These are phyloP conservation scores for Hippoglossus stenolepis DNA, from an alignment of 2,113 vertebrate species.

Conservation along the genomic window DNA sequence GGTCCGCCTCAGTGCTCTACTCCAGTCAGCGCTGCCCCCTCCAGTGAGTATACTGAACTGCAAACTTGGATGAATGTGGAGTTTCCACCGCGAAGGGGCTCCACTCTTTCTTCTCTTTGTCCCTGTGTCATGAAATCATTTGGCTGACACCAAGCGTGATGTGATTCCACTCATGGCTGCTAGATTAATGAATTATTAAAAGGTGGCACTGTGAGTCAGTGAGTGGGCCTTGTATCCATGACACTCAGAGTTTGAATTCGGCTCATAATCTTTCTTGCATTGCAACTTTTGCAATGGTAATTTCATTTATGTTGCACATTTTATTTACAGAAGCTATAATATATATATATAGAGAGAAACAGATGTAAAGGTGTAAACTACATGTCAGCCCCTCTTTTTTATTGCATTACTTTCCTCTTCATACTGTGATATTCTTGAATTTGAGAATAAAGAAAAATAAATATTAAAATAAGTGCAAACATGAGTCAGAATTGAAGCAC, in stretches of 20 bases:
- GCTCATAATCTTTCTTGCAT: neutral
- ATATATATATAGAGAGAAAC: no score
- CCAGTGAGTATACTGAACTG: slow-evolving; percentile 80
- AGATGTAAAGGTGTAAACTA: no score
- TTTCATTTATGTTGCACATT: neutral
- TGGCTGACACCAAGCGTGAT: slow-evolving; percentile 30
- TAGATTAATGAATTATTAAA: slow-evolving; percentile 54
- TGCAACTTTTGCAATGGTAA: neutral
- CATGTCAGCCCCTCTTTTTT: no score
- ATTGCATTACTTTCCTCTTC: neutral
- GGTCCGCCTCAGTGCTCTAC: slow-evolving; percentile 76
- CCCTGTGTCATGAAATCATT: slow-evolving; percentile 38
- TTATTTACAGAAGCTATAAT: no score
- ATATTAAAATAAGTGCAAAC: neutral
- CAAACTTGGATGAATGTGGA: slow-evolving; percentile 35
- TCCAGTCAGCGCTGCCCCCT: slow-evolving; percentile 80
- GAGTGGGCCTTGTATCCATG: slow-evolving; percentile 18
- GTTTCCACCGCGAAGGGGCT: neutral
- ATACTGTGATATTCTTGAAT: slow-evolving; percentile 7
- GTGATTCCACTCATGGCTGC: slow-evolving; percentile 27
- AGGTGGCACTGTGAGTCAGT: slow-evolving; percentile 32
- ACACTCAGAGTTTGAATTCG: slow-evolving; percentile 34
- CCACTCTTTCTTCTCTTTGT: slow-evolving; percentile 25
- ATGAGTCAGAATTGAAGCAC: neutral
- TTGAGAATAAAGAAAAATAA: neutral